Base-by-base conservation (phyloP, 2,888 invertebrate genomes). In the Uropetala carovei region DNA sequence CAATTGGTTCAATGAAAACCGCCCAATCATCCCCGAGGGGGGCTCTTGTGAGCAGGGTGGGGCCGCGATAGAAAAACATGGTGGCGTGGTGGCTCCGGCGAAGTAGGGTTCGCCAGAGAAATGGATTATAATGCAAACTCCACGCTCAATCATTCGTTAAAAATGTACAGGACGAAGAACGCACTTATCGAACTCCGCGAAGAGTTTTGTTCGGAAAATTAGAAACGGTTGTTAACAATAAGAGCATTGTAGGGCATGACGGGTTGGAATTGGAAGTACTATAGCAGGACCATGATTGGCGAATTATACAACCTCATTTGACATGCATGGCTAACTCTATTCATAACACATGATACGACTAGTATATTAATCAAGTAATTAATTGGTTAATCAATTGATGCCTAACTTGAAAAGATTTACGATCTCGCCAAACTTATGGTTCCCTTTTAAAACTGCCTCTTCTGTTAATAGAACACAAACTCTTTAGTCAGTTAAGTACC, bases 1-100 rank as follows among this genome's bases (percentile, higher is more conserved):
- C 89, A 89, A 89, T 89, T 89, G 89, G 89, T 89, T 89, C 89
- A 89, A 89, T 89, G 89, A 56, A 89, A 89, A 89, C 11, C 89
- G 89, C 89, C 89, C 43, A 89, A 64, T 89, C 89, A 89, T 89
- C 68, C 43, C 89, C 11, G 11, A 27, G 10, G 89, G 89, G 89
- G 89, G 64, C 30, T 60, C 60, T 60, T 58, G 59, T 22, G 5
- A 18, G 57, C 22, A 58, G 85, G 18, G 18, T 22, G 9, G 57
- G 43, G 16, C 2, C 43, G 56, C 11, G 43, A 43, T 22, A 59
- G 75, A 85, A 84, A 58, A 85, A 85, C 58, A 85, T 58, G 85
- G 85, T 22, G 85, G 18, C 58, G n/a, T 57, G 57, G 14, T n/a
- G 22, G 57, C 57, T 22, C 57, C 57, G 56, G 85, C n/a, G n/a